Base-by-base conservation (phyloP, 2,888 invertebrate species). In the Erebia epiphron region DNA sequence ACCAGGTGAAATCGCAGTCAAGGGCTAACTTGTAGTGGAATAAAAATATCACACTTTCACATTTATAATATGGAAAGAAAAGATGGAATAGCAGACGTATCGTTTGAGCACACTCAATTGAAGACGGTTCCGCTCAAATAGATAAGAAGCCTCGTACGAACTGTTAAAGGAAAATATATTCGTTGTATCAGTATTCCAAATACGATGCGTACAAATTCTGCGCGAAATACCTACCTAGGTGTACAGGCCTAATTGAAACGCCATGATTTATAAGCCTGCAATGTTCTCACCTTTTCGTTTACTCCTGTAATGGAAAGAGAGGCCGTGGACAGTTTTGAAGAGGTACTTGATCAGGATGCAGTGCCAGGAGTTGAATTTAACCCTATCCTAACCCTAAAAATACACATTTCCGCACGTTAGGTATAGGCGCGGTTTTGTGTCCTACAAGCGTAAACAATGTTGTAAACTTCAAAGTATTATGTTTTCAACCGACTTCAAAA, bases 201-300 rank as follows among this genome's bases (percentile, higher is more conserved):
- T 67, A 72, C 67, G 69, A 69, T 26, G 46, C 54, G 62, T 68
- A 67, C 43, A 46, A 66, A 21, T 57, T 43, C 46, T 43, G 46
- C 43, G 21, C 43, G 66, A 66, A 66, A 66, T 71, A 71, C 67
- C 67, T 71, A 71, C 67, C 67, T 62, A 77, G 77, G 83, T 85
- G 84, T 85, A 84, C 82, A 81, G 82, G 81, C 81, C 82, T 88
- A 87, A 89, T 89, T 89, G 89, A 88, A 89, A 86, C 81, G 79
- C 80, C 80, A 85, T 88, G 88, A 89, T 88, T 89, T 89, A 90
- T 86, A 77, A 77, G 68, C 49, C 69, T 60, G 62, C 65, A 72
- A 72, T 70, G 70, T 74, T 74, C 68, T 56, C 74, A 70, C 74
- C 74, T 72, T 76, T 77, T 75, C 77, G 73, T 74, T 72, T 74